Base-by-base conservation (phyloP, 2,888 invertebrate genomes). In the Apodemia duryi region DNA sequence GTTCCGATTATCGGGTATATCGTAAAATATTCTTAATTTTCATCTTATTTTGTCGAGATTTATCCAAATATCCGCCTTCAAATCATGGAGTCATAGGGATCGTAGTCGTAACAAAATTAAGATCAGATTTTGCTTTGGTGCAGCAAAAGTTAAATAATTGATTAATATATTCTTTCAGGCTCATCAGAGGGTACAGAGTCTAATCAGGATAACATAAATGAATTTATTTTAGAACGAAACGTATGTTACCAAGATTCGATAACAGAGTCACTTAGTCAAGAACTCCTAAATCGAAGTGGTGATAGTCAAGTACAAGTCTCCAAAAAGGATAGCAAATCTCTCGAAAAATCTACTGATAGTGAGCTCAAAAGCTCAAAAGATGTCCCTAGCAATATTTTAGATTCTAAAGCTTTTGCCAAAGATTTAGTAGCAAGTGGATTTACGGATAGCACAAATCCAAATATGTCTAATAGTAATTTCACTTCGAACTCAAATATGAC, bases 231-330 rank as follows among this genome's bases (percentile, higher is more conserved):
- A 0, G 92, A 92, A 77, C 72, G 92, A 2, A 92, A 92, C 67
- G 85, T 92, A 0, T 92, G 92, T 71, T 92, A 88, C 70, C 92
- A 92, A 74, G 92, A 92, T 63, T 92, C 92, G 0, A 73, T 92
- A 32, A 87, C 91, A 0, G 92, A 92, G 63, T 92, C 92, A 0
- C 70, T 87, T 0, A 85, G 87, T 49, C 92, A 92, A 67, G 92
- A 92, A 46, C 72, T 91, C 0, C 73, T 90, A 0, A 88, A 86
- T 69, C 73, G 83, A 52, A 91, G 91, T 66, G 75, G 82, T 0
- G 92, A 92, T 64, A 90, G 87, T 65, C 91, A 87, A 67, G 75
- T 76, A 7, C 78, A 75, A 21, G 70, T 78, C 43, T 84, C 79
- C 0, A 88, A 85, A 70, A 86, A 85, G 65, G 86, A 86, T 9